Evolutionary conservation across 2,888 invertebrate species (phyloP).

Genomic region (Metalampra italica): DNA sequence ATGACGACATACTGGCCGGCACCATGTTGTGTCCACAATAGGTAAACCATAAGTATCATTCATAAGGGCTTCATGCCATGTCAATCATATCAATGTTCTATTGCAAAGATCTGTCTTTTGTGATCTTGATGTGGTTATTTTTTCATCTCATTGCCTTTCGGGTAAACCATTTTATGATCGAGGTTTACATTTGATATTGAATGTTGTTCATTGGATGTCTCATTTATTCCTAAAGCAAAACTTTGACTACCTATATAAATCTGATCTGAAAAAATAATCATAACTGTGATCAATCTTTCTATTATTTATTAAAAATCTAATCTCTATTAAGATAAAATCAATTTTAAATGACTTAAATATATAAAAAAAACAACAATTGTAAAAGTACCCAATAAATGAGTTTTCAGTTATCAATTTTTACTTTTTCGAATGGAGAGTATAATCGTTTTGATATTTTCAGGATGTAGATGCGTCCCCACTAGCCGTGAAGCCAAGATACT

Average conservation of each 20-base stretch:
- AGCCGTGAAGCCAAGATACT: constrained; percentile 72
- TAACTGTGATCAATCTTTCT: constrained; percentile 27
- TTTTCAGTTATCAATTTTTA: constrained; percentile 7
- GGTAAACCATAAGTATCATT: constrained; percentile 79
- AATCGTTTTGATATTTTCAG: constrained; percentile 53
- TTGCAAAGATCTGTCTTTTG: constrained; percentile 27
- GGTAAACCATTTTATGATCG: not conserved
- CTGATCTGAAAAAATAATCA: constrained; percentile 42
- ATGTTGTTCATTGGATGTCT: not conserved
- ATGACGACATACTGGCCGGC: constrained; percentile 65
- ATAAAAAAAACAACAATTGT: not conserved
- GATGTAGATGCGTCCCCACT: constrained; percentile 61
- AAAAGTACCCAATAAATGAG: not conserved
- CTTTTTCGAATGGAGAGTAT: constrained; percentile 30
- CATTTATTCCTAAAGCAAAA: not conserved
- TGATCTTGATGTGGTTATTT: constrained; percentile 56
- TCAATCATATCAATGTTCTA: constrained; percentile 51
- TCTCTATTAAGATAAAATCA: constrained; percentile 8
- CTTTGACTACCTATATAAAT: not conserved
- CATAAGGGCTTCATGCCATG: constrained; percentile 68
- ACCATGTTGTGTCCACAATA: constrained; percentile 71
- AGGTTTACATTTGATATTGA: not conserved
- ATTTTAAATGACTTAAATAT: not conserved
- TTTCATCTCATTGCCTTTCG: constrained; percentile 36
- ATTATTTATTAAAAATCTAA: too few species aligned